These are phyloP conservation scores for Mirounga angustirostris DNA, from an alignment of 2,113 vertebrate species.

Conservation along the genomic window DNA sequence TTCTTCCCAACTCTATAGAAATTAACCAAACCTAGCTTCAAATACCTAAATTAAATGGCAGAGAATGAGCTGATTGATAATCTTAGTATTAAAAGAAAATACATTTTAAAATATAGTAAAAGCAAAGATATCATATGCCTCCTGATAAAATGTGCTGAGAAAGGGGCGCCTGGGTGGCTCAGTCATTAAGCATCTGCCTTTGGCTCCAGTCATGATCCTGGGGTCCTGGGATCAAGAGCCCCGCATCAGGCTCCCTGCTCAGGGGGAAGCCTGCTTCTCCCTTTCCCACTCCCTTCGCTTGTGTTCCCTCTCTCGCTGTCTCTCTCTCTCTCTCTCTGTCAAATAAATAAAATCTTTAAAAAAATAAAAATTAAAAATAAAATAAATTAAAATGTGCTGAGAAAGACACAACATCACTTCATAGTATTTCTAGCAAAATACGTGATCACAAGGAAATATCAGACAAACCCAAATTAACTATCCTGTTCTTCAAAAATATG, in stretches of 20 bases:
- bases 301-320: too few species aligned
- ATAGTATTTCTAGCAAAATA: constrained; percentile 13
- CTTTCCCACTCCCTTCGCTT: too few species aligned
- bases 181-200: too few species aligned
- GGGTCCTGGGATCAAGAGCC: too few species aligned
- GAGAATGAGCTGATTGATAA: not conserved
- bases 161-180: not conserved
- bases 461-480: constrained; percentile 35
- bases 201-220: too few species aligned
- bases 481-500: not conserved
- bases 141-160: not conserved
- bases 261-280: too few species aligned
- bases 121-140: not conserved
- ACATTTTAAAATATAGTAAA: not conserved
- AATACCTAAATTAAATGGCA: constrained; percentile 7
- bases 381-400: constrained; percentile 27
- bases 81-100: constrained; percentile 16
- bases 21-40: constrained; percentile 29
- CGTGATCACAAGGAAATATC: not conserved
- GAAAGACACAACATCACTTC: not conserved
- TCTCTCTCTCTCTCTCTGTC: too few species aligned
- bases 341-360: too few species aligned
- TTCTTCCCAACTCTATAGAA: not conserved
- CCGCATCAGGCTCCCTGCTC: too few species aligned
- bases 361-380: too few species aligned